Evolutionary conservation across 1,140 invertebrate species (phyloP), one percentile per base, ranked within the genome.

Genomic region (Rhopalosiphum maidis): DNA sequence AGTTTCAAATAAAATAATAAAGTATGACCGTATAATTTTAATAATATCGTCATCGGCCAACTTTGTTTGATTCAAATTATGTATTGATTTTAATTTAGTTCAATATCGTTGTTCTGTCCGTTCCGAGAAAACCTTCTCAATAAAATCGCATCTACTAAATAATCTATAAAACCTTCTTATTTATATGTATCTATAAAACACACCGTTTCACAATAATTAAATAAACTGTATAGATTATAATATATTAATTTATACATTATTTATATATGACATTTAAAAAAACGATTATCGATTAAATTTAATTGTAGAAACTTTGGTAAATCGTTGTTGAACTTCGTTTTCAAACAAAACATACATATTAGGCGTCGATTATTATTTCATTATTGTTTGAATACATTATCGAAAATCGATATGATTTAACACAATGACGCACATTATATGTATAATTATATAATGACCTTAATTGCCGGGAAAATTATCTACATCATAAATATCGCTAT

Each of bases 321-420:
- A 86, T 18, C 85, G 85, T 11, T 25, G 15, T 30, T 9, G 23
- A 43, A 86, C 83, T 37, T 82, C n/a, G 21, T 82, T 82, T 37
- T 37, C 37, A 18, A 37, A 83, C 4, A 83, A 83, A 37, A 83
- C 22, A 37, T 83, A 37, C 7, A 83, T 23, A n/a, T 77, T n/a
- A 37, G 22, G 35, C 22, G 37, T 85, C 9, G 41, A 43, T 85
- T 23, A 37, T 35, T 85, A 35, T 48, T 88, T 51, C 48, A 51
- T 51, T 51, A 51, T 51, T 41, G 86, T 88, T 51, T n/a, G 25
- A 87, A 87, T 87, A 46, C 25, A 37, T n/a, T 87, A 37, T 87
- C 25, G 46, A 21, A 88, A 88, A 87, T 48, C n/a, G n/a, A n/a
- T 48, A 48, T 51, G n/a, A 88, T 88, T n/a, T 51, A 87, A 87